Base-by-base conservation (phyloP, 2,113 vertebrate species). In the Laticauda laticaudata region DNA sequence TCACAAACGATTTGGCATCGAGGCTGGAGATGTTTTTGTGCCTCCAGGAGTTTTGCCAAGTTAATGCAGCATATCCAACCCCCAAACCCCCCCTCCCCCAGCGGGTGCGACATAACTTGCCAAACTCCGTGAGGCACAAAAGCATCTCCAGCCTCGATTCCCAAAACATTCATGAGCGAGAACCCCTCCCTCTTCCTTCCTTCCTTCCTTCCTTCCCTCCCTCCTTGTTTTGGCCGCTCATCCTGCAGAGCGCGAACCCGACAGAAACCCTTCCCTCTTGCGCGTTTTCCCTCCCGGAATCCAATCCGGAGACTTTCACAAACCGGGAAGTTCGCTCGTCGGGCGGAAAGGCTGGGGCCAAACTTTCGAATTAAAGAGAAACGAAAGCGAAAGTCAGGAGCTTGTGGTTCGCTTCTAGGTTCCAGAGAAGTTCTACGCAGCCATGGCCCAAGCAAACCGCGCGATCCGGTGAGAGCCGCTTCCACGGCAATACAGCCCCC, bases 131-230 rank as follows among this genome's bases (percentile, higher is more conserved):
- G 34, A 39, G 34, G 6, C 15, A 81, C 69, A 39, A 39, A 81
- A 20, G 15, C 34, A 18, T 2, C 69, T 75, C n/a, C 69, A 39
- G 2, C n/a, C 69, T 39, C 34, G 6, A 21, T 39, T 48, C 69
- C 69, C 34, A 39, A 81, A 81, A 2, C 6, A 81, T 81, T 20
- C 69, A 0, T 1, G 15, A 81, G 69, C 69, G 15, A 34, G 5
- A 75, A 34, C 15, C n/a, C 69, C 14, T 15, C n/a, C 64, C 64
- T n/a, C 29, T 29, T 48, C 48, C 45, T 48, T 23, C 3, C 7
- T 9, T 9, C 24, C 4, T 0, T 1, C 45, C 45, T 0, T 3
- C 43, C 0, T 4, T 4, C 10, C 11, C 26, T 5, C n/a, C 0
- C 5, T 0, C 5, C 14, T 5, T 2, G 3, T 20, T 39, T 39